A percentile compares a stretch with the other conserved stretches of the same genome.
These are phyloP conservation scores for Altica lythri DNA, from an alignment of 2,888 invertebrate genomes.

Conservation along the genomic window DNA sequence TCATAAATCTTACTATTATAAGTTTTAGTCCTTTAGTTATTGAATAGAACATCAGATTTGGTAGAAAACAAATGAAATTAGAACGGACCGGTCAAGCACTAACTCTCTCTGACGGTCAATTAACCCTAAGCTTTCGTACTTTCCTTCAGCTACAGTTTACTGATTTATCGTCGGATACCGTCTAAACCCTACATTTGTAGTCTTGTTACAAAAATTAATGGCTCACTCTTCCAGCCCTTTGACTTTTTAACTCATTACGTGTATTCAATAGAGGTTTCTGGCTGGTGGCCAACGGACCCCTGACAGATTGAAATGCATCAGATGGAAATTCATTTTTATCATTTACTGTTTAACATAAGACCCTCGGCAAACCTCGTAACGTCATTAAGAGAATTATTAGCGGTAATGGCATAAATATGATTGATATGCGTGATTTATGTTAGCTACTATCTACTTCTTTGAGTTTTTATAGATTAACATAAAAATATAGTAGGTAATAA, in stretches of 20 bases:
- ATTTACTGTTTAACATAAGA: background rate
- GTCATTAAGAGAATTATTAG: background rate
- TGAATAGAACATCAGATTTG: slow-evolving; percentile 24
- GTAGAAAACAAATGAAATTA: slow-evolving; percentile 26
- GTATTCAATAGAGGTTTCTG: slow-evolving; percentile 18
- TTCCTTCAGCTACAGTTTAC: slow-evolving; percentile 30
- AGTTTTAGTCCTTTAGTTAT: slow-evolving; percentile 1
- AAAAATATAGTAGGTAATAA: no score
- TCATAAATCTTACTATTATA: slow-evolving; percentile 14
- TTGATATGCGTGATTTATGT: no score
- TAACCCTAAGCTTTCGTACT: slow-evolving; percentile 28
- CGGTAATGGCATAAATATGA: no score
- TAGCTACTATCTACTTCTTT: no score
- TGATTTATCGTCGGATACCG: slow-evolving; percentile 34
- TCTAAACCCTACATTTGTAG: slow-evolving; percentile 35
- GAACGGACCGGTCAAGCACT: slow-evolving; percentile 25
- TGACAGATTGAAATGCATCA: slow-evolving; percentile 12
- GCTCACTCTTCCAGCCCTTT: slow-evolving; percentile 23
- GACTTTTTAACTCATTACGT: slow-evolving; percentile 21
- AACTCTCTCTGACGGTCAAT: slow-evolving; percentile 30
- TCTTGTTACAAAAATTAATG: slow-evolving; percentile 25
- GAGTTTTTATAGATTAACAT: no score
- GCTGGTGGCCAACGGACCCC: slow-evolving; percentile 6
- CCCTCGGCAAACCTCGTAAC: background rate
- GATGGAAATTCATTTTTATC: background rate